These are phyloP conservation scores for Eulemur rubriventer DNA, from an alignment of 2,797 vertebrate species.

Conservation along the genomic window DNA sequence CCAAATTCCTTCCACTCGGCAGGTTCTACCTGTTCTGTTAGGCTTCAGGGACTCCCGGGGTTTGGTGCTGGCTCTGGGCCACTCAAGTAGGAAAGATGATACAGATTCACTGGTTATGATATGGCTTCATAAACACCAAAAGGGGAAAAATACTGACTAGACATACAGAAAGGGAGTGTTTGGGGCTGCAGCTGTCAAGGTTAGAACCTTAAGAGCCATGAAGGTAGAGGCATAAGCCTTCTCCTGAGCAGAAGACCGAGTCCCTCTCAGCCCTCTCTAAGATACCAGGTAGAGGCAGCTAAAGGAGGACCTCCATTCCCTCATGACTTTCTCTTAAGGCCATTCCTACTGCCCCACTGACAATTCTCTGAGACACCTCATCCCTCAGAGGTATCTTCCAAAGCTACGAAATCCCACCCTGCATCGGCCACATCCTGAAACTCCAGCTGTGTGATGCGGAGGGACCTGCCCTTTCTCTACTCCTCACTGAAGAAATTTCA, in stretches of 20 bases:
- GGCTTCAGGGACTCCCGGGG: constrained; percentile 39
- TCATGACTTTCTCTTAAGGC: not conserved
- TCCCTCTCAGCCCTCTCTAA: constrained; percentile 35
- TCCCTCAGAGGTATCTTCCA: not conserved
- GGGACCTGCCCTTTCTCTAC: constrained; percentile 54
- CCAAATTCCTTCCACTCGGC: constrained; percentile 18
- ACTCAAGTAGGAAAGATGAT: constrained; percentile 60
- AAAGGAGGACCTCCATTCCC: not conserved
- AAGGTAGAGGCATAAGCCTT: constrained; percentile 72
- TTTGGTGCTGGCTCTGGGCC: constrained; percentile 62
- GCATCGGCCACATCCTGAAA: not conserved
- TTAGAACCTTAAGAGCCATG: constrained; percentile 64
- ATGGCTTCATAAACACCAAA: constrained; percentile 80
- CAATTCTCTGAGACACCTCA: not conserved
- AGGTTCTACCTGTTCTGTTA: constrained; percentile 30
- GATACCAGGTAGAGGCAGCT: constrained; percentile 61
- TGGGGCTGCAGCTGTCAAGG: constrained; percentile 56
- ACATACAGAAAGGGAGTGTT: constrained; percentile 64
- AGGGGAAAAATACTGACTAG: constrained; percentile 79
- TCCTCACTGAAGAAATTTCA: constrained; percentile 68
- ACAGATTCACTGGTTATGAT: constrained; percentile 52
- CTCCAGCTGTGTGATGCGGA: constrained; percentile 60
- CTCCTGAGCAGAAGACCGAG: constrained; percentile 41
- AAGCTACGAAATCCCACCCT: constrained; percentile 16
- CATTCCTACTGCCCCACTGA: not conserved